Evolutionary conservation across 1,140 invertebrate species (phyloP).

Genomic region (Ostrea edulis): DNA sequence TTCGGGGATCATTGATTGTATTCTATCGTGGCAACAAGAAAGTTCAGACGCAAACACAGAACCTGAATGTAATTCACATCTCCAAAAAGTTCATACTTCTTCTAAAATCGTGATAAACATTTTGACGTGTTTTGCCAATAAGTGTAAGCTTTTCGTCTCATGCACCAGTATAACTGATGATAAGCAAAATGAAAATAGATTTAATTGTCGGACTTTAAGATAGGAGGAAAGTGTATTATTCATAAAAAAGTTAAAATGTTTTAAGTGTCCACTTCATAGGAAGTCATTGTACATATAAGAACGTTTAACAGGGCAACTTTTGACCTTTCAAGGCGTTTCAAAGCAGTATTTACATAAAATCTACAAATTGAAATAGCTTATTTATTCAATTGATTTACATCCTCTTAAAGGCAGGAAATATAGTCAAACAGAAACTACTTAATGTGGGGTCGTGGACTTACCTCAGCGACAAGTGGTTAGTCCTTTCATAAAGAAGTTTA

Average conservation of each 20-base stretch:
- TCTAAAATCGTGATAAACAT: constrained; percentile 26
- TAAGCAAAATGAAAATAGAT: constrained; percentile 16
- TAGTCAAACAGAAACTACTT: neutral
- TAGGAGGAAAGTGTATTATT: neutral
- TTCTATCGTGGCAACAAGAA: constrained; percentile 22
- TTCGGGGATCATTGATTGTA: neutral
- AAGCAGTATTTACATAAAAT: constrained; percentile 11
- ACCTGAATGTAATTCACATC: neutral
- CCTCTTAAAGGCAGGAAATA: neutral
- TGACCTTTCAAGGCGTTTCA: neutral
- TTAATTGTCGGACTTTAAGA: neutral
- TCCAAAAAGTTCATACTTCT: constrained; percentile 19
- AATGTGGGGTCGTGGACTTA: neutral
- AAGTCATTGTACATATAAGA: neutral
- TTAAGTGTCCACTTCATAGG: neutral
- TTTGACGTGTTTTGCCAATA: constrained; percentile 20
- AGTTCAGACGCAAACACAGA: neutral
- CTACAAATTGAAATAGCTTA: constrained; percentile 15
- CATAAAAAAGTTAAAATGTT: neutral
- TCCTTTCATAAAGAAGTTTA: neutral
- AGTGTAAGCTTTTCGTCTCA: neutral
- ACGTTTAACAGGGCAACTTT: neutral
- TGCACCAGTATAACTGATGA: neutral
- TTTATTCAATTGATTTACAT: constrained; percentile 22
- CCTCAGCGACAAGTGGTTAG: neutral